A percentile compares a stretch with the other conserved stretches of the same genome.
phyloP scores from a whole-genome alignment of 2,888 invertebrate genomes.

The Drosophila pseudotalamancana region DNA sequence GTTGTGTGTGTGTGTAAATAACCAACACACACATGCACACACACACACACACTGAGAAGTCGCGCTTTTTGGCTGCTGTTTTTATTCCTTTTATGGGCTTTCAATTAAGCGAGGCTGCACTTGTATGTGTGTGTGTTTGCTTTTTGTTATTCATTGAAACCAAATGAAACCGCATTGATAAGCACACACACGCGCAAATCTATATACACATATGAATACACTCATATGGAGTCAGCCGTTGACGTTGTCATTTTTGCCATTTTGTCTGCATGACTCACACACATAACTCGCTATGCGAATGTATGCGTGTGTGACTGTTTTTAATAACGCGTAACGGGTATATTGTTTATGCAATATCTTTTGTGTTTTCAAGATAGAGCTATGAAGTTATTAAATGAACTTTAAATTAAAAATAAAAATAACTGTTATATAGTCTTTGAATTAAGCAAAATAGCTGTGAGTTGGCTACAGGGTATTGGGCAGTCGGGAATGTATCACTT shows the following conservation, averaged over 20 bases:
- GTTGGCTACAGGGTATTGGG: conserved; percentile 1
- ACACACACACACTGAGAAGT: conserved; percentile 6
- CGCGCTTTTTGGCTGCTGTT: conserved; percentile 39
- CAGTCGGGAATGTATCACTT: not conserved
- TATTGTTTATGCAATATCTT: not conserved
- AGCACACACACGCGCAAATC: conserved; percentile 29
- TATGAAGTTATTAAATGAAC: too few species aligned
- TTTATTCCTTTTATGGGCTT: conserved; percentile 58
- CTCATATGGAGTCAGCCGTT: conserved; percentile 43
- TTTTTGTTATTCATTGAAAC: conserved; percentile 44
- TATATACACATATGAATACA: conserved; percentile 8
- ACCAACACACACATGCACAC: conserved; percentile 6
- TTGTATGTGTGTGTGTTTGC: conserved; percentile 17
- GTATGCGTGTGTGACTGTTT: not conserved
- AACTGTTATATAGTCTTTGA: not conserved
- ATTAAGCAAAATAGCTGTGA: too few species aligned
- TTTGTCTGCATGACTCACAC: conserved; percentile 49
- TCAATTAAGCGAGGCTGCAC: conserved; percentile 41
- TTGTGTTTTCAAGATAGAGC: too few species aligned
- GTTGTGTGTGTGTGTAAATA: conserved; percentile 22
- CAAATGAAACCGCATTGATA: conserved; percentile 53
- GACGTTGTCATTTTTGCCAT: conserved; percentile 64
- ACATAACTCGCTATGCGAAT: conserved; percentile 15
- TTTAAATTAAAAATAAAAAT: not conserved
- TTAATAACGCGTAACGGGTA: not conserved